Base-by-base conservation (phyloP, 2,113 vertebrate species). In the Epinephelus moara region DNA sequence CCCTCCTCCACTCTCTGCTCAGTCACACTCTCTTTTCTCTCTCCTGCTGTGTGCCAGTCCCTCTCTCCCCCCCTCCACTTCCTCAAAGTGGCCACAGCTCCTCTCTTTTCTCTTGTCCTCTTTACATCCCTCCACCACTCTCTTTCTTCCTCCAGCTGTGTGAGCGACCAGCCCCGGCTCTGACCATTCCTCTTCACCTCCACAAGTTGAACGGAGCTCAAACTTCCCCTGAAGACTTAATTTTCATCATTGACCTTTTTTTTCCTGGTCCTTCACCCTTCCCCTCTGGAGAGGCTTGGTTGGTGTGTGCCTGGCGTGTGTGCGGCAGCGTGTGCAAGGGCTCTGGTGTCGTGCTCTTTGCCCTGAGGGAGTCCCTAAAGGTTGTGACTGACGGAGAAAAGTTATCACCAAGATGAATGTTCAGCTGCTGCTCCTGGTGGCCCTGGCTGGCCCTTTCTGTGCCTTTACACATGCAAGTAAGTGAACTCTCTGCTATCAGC, bases 391-490 rank as follows among this genome's bases (percentile, higher is more conserved):
- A 67, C 74, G 37, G 62, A 85, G 81, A 90, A 75, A 79, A 63
- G 21, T 78, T 79, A 74, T 74, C 82, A 49, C 70, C 90, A 86
- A 66, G 14, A 94, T 93, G 90, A 94, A 91, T 83, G 80, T 88
- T 76, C 89, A 87, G 72, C 91, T 94, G 88, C 82, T 94, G 87
- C 80, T 95, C 70, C 89, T 94, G 75, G 23, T 92, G 89, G 93
- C 94, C 93, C 90, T 94, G 85, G 79, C 33, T 4, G 94, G 90
- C 55, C 85, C 91, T 17, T 88, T 94, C 89, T 91, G 91, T 42
- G 85, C 81, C 76, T 82, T 93, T 83, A 85, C 94, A 72, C 80
- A 64, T 83, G 91, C 94, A 90, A 92, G 95, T 95, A 93, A 95
- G 95, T 94, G 37, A 82, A 88, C 57, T 79, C 27, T 85, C 56